Conservation (phyloP, 2,888 invertebrate genomes). For the Stenoptilia bipunctidactyla region DNA sequence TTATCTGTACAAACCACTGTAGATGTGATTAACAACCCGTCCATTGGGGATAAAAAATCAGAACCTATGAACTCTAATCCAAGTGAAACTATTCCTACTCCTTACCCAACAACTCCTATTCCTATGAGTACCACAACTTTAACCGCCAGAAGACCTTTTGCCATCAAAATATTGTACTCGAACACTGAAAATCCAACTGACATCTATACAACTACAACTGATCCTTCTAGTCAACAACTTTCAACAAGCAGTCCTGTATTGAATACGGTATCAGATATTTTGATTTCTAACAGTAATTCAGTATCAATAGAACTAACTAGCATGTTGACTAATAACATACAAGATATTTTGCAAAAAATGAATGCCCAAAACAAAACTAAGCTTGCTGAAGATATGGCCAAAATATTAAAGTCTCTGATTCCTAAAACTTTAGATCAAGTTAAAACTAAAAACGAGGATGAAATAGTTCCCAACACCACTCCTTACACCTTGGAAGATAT, state of each 20-base stretch:
- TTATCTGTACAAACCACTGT: slow-evolving; percentile 63
- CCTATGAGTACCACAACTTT: slow-evolving; percentile 46
- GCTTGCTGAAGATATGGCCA: slow-evolving; percentile 64
- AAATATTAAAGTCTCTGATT: slow-evolving; percentile 60
- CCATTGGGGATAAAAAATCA: slow-evolving; percentile 51
- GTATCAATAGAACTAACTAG: slow-evolving; percentile 66
- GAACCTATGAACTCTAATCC: slow-evolving; percentile 41
- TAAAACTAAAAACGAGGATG: slow-evolving; percentile 39
- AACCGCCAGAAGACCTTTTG: slow-evolving; percentile 62
- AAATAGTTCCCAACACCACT: slow-evolving; percentile 46
- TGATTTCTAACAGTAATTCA: slow-evolving; percentile 57
- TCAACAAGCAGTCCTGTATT: slow-evolving; percentile 42
- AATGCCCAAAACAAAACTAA: slow-evolving; percentile 54
- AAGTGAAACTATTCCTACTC: slow-evolving; percentile 34
- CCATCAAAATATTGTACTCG: slow-evolving; percentile 59
- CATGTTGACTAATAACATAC: slow-evolving; percentile 64
- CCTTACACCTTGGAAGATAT: slow-evolving; percentile 65
- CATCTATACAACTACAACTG: slow-evolving; percentile 53
- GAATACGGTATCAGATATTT: slow-evolving; percentile 63
- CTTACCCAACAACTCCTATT: slow-evolving; percentile 25
- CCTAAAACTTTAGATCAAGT: slow-evolving; percentile 56
- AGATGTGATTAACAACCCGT: slow-evolving; percentile 62
- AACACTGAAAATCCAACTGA: slow-evolving; percentile 53
- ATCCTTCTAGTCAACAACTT: slow-evolving; percentile 23
- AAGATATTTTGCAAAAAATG: slow-evolving; percentile 54